These are phyloP conservation scores for Morpho achilles DNA, from an alignment of 2,888 invertebrate genomes.

Conservation along the genomic window DNA sequence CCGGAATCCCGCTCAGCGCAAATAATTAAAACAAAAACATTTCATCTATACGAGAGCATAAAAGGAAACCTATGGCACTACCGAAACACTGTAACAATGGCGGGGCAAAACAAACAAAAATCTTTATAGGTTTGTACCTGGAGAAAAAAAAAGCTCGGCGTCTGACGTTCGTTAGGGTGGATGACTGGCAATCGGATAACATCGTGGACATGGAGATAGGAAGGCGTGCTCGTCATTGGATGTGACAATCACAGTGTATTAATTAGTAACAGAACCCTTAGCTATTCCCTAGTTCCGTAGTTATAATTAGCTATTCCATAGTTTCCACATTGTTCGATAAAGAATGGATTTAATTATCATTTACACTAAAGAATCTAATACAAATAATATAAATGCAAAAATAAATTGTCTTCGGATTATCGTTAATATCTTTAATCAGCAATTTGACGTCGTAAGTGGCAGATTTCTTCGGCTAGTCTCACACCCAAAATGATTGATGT, in stretches of 20 bases:
- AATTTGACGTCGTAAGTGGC: no score
- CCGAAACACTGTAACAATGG: conserved; percentile 50
- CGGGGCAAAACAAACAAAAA: conserved; percentile 59
- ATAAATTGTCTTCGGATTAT: no score
- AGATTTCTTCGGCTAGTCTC: no score
- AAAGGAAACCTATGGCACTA: conserved; percentile 52
- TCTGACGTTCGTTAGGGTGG: conserved; percentile 69
- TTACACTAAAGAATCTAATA: not conserved
- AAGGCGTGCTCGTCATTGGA: conserved; percentile 36
- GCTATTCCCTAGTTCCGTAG: no score
- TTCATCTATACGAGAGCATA: conserved; percentile 19
- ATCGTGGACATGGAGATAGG: conserved; percentile 33
- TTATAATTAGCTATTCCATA: no score
- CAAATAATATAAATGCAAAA: not conserved
- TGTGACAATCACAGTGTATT: conserved; percentile 32
- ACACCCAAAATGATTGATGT: no score
- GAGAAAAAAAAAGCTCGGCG: conserved; percentile 40
- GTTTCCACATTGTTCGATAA: no score
- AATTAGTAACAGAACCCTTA: no score
- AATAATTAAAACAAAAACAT: conserved; percentile 23
- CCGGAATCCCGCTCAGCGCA: conserved; percentile 11
- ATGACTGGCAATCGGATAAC: conserved; percentile 72
- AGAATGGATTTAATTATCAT: no score
- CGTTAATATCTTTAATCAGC: no score
- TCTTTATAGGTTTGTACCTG: conserved; percentile 37